Evolutionary conservation across 2,888 invertebrate species (phyloP), one percentile per base, ranked within the genome.

Genomic region (Eilema sororculum): DNA sequence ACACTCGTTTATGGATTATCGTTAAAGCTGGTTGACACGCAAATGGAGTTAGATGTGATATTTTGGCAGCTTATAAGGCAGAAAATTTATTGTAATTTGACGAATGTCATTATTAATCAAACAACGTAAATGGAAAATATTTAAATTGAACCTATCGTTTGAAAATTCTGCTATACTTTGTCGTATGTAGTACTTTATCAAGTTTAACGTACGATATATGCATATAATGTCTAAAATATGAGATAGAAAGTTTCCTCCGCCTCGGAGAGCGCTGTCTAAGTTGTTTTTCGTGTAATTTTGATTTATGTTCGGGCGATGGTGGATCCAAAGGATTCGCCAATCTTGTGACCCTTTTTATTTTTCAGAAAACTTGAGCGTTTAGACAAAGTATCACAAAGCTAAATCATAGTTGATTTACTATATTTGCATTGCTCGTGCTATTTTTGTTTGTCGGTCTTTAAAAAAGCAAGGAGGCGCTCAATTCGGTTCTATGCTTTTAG

Each of bases 251-350:
- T 80, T 80, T 73, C 67, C 67, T 75, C 72, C 58, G 72, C 65
- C 73, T 70, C 73, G 75, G 78, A 78, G 77, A 74, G 80, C 71
- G 75, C 52, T 52, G 52, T 86, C 86, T 88, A 86, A 91, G 88
- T 88, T 89, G 89, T 89, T 91, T 90, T 88, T 87, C 89, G 84
- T 90, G 91, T 91, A 89, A 88, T 90, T 91, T 90, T 90, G 91
- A 91, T 93, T 91, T 91, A 91, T 91, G 88, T 86, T 78, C 78
- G 76, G 76, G 81, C 84, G 83, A 85, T 82, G 84, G 79, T 85
- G 84, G 87, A 88, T 85, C 84, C 82, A 80, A 83, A 82, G 85
- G 69, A 83, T 87, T 84, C 85, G 80, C 78, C 79, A 80, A 79
- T 79, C 79, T 83, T 82, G 76, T 81, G 87, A 89, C 87, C 88